Conservation (phyloP, 2,113 vertebrate species). For the Atlantisia rogersi region DNA sequence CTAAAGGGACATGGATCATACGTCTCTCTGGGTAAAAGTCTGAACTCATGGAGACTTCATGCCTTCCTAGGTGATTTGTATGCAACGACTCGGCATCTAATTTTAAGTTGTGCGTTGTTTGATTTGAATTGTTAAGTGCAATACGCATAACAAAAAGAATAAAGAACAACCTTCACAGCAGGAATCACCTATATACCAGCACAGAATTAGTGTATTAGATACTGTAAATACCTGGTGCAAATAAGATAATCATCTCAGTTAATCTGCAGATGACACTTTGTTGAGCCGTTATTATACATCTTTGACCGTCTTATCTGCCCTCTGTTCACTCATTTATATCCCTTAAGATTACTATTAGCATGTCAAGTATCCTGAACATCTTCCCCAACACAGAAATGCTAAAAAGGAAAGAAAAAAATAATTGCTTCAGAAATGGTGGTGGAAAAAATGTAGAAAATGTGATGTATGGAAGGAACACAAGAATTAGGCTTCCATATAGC, state of each 20-base stretch:
- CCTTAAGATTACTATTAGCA: background rate
- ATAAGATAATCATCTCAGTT: background rate
- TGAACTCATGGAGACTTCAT: background rate
- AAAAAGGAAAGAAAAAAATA: background rate
- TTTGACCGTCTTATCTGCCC: background rate
- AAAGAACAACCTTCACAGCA: background rate
- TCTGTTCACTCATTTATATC: background rate
- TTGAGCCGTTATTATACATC: background rate
- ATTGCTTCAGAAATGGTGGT: background rate
- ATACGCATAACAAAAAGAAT: background rate
- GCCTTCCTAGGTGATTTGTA: background rate
- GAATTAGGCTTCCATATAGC: background rate
- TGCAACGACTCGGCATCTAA: background rate
- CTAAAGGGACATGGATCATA: rapidly evolving
- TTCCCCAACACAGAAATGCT: background rate
- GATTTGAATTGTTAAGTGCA: background rate
- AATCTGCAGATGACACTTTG: background rate
- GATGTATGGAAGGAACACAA: background rate
- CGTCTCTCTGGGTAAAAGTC: background rate
- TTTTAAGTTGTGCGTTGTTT: background rate
- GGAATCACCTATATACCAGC: background rate
- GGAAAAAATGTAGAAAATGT: no score
- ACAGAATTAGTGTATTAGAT: background rate
- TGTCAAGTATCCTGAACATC: background rate
- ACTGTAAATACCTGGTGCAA: background rate